Conservation (phyloP, 2,888 invertebrate species). For the Scaptomyza parva region DNA sequence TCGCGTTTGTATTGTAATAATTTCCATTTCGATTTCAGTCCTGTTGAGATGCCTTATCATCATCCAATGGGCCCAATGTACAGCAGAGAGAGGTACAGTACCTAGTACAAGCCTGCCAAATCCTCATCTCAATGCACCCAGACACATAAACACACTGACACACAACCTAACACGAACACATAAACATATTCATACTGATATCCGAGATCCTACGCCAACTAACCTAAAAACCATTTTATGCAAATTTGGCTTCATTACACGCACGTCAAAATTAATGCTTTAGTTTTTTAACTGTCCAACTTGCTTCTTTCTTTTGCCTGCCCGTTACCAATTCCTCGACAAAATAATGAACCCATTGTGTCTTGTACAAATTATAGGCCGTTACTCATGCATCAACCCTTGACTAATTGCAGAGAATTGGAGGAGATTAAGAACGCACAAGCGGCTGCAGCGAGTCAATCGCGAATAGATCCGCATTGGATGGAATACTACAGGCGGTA, state of each 20-base stretch:
- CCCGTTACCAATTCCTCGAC: slow-evolving; percentile 44
- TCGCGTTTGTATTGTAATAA: slow-evolving; percentile 74
- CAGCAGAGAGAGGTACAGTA: slow-evolving; percentile 85
- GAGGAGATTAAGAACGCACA: slow-evolving; percentile 93
- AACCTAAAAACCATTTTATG: slow-evolving; percentile 25
- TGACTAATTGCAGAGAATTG: slow-evolving; percentile 87
- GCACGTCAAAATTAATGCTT: slow-evolving; percentile 50
- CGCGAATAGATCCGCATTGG: slow-evolving; percentile 92
- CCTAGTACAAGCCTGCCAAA: slow-evolving; percentile 67
- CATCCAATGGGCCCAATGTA: slow-evolving; percentile 86
- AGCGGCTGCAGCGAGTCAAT: slow-evolving; percentile 87
- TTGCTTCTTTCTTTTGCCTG: slow-evolving; percentile 55
- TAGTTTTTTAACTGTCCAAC: slow-evolving; percentile 23
- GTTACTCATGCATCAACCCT: slow-evolving; percentile 33
- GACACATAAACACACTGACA: slow-evolving; percentile 9
- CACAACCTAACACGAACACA: slow-evolving; percentile 9
- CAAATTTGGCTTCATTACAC: slow-evolving; percentile 30
- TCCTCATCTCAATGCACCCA: slow-evolving; percentile 54
- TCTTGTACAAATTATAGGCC: slow-evolving; percentile 8
- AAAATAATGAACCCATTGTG: slow-evolving; percentile 26
- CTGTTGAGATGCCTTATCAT: slow-evolving; percentile 86
- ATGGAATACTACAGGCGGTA: slow-evolving; percentile 93
- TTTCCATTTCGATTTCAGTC: slow-evolving; percentile 84
- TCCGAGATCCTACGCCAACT: slow-evolving; percentile 39
- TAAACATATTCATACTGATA: slow-evolving; percentile 6